Evolutionary conservation across 2,888 invertebrate genomes (phyloP), one percentile per base, ranked within the genome.

Genomic region (Drosophila falleni): DNA sequence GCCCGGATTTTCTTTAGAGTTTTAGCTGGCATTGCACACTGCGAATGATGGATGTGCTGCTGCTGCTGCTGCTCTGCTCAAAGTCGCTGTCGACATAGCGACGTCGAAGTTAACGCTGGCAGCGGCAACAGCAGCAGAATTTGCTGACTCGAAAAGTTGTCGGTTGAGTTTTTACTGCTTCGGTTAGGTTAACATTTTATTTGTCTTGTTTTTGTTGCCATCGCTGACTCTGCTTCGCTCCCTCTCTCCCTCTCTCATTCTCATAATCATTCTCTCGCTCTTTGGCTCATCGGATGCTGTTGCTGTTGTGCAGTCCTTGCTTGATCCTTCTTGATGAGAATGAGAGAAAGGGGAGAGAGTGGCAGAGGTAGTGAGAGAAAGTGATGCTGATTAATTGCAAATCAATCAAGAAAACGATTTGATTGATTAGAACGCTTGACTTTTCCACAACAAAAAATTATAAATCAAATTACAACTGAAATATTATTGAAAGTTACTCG

Each of bases 141-240:
- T 70, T 67, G 74, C 65, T 61, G 65, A 54, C 58, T 75, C 76
- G 64, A 78, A 83, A 89, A 84, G 89, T 89, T 69, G 84, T 84
- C 73, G 89, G 84, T 80, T 89, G 70, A 83, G 89, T 84, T 84
- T 84, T 88, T 84, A 74, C 77, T 59, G 74, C 70, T 67, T 69
- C 67, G 70, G 55, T 83, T 86, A 69, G 79, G 85, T 82, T 81
- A 78, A 81, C 72, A 70, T 72, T 81, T 72, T 82, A 71, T 85
- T 78, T 83, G 87, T 59, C 74, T 82, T 81, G 69, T 60, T 56
- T 65, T 70, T 53, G 46, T 71, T 63, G 44, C 71, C 53, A 63
- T 68, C 65, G 74, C 71, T 80, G 82, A 56, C 53, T 56, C 19
- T 47, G 47, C 41, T 53, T 53, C 29, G 60, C 19, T 69, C 19